phyloP scores from a whole-genome alignment of 2,797 vertebrate genomes.

The Epinephelus malabaricus region DNA sequence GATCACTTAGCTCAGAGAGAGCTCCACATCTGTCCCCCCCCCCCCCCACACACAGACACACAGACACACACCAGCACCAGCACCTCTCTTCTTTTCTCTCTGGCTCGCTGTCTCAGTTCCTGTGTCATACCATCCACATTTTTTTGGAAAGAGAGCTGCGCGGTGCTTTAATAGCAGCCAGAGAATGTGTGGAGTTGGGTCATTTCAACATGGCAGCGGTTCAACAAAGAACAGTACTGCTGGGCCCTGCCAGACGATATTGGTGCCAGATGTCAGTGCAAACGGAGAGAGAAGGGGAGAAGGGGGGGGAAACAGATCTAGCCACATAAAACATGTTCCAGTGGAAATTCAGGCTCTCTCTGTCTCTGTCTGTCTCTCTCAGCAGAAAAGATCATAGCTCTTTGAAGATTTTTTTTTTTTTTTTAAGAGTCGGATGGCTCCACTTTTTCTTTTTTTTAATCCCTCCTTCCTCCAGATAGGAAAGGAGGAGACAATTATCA shows the following conservation, averaged over 20 bases:
- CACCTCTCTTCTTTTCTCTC: conserved; percentile 49
- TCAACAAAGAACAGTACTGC: conserved; percentile 90
- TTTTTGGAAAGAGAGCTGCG: conserved; percentile 73
- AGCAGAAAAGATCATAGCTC: conserved; percentile 81
- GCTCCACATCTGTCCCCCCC: conserved; percentile 63
- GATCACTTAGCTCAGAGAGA: conserved; percentile 59
- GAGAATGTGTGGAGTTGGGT: conserved; percentile 89
- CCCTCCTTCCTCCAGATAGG: conserved; percentile 35
- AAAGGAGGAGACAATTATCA: conserved; percentile 82
- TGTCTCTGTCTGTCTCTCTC: conserved; percentile 70
- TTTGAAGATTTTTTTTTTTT: conserved; percentile 83
- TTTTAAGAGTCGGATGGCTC: conserved; percentile 55
- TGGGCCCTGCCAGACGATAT: conserved; percentile 87
- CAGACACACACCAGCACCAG: too few species aligned
- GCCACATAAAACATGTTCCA: conserved; percentile 91
- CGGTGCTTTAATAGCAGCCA: conserved; percentile 86
- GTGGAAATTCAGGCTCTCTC: conserved; percentile 84
- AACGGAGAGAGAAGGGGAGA: conserved; percentile 51
- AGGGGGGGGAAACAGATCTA: conserved; percentile 74
- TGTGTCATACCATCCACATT: conserved; percentile 73
- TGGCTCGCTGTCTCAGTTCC: conserved; percentile 67
- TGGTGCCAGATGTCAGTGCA: conserved; percentile 93
- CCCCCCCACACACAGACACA: too few species aligned
- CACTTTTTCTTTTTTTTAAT: conserved; percentile 47
- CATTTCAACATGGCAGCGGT: conserved; percentile 90